A percentile compares a stretch with the other conserved stretches of the same genome.
phyloP scores from a whole-genome alignment of 1,140 invertebrate species.

The Bombus consobrinus region DNA sequence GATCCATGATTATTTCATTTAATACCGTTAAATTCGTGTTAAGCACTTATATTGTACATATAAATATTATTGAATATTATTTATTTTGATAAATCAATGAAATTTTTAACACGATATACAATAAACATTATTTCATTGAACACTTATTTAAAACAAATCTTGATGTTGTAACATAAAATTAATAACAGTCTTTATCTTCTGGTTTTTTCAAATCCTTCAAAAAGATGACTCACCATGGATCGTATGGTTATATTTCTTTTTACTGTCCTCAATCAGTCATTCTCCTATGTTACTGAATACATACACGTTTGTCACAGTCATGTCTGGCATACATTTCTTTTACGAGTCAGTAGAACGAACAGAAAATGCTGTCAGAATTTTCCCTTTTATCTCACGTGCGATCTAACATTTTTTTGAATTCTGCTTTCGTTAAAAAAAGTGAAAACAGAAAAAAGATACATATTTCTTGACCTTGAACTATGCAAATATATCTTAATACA shows the following conservation, averaged over 20 bases:
- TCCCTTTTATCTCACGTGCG: neutral
- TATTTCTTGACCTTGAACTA: conserved; percentile 5
- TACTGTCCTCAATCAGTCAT: conserved; percentile 19
- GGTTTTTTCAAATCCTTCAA: neutral
- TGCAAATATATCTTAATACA: conserved; percentile 1
- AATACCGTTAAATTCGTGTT: neutral
- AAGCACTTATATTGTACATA: neutral
- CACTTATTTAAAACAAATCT: neutral
- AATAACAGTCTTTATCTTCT: neutral
- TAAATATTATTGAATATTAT: neutral
- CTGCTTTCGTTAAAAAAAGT: no score
- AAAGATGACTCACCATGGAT: neutral
- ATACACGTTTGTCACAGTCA: neutral
- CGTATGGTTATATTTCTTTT: conserved; percentile 13
- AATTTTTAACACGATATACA: neutral
- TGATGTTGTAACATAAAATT: neutral
- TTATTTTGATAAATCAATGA: no score
- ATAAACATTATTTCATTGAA: neutral
- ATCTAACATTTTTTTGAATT: no score
- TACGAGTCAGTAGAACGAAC: neutral
- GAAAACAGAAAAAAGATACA: neutral
- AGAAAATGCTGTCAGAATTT: neutral
- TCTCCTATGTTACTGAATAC: neutral
- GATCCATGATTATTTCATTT: neutral
- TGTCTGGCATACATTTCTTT: conserved; percentile 16